These are phyloP conservation scores for Puffinus mauretanicus DNA, from an alignment of 2,113 vertebrate species.

Conservation along the genomic window DNA sequence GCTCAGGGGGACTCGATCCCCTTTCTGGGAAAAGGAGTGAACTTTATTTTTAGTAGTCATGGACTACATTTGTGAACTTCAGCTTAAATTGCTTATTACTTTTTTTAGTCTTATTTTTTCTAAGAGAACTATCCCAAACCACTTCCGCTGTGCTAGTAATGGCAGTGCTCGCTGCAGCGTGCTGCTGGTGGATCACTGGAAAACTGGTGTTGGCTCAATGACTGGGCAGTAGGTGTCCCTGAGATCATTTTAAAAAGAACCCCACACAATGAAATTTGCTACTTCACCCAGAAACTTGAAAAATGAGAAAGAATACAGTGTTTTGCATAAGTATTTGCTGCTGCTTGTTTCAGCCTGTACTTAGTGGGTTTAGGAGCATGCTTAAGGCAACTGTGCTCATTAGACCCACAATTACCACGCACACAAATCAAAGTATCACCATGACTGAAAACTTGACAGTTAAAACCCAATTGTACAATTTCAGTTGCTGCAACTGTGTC, in stretches of 20 bases:
- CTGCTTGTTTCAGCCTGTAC: neutral
- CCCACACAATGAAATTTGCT: neutral
- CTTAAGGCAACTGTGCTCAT: neutral
- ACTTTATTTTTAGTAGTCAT: neutral
- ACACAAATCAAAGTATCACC: neutral
- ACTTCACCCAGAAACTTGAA: neutral
- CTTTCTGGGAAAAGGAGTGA: neutral
- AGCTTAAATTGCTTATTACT: neutral
- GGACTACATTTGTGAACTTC: neutral
- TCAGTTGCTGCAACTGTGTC: neutral
- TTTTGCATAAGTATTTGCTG: neutral
- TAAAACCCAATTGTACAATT: neutral
- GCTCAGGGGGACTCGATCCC: fast-evolving
- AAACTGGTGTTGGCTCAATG: neutral
- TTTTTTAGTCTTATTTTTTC: neutral
- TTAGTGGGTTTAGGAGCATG: neutral
- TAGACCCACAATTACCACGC: neutral
- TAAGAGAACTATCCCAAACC: neutral
- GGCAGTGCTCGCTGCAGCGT: neutral
- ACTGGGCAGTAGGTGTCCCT: neutral
- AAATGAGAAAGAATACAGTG: neutral
- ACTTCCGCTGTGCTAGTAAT: neutral
- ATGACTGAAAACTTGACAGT: neutral
- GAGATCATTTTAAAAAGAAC: neutral
- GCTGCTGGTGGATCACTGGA: neutral